Evolutionary conservation across 1,140 invertebrate species (phyloP).

Genomic region (Cepaea nemoralis): DNA sequence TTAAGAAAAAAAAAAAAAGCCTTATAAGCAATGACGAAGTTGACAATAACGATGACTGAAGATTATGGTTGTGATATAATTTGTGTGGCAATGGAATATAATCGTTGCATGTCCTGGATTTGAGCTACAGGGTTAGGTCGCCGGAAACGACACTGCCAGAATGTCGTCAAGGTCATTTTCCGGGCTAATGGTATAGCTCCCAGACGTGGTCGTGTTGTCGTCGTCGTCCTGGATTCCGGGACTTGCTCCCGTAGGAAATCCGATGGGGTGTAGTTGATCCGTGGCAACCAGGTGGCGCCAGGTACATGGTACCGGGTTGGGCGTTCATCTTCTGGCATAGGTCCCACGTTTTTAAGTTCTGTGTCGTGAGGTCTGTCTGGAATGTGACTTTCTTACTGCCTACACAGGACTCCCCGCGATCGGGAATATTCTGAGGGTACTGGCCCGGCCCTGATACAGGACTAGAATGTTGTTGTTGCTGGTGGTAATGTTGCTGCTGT

Average conservation of each 20-base stretch:
- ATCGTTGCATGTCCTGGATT: too few species aligned
- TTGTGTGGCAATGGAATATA: too few species aligned
- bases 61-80: too few species aligned
- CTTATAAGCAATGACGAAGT: too few species aligned
- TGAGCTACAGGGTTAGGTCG: too few species aligned
- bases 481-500: neutral
- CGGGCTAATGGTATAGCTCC: conserved; percentile 51
- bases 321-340: conserved; percentile 32
- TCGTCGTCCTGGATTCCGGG: conserved; percentile 47
- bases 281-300: neutral
- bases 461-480: neutral
- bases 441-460: conserved; percentile 19
- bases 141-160: conserved; percentile 15
- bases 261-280: conserved; percentile 4
- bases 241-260: neutral
- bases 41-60: too few species aligned
- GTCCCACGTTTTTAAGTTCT: conserved; percentile 45
- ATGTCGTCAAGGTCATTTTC: conserved; percentile 46
- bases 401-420: neutral
- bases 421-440: neutral
- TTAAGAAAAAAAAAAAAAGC: too few species aligned
- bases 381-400: conserved; percentile 48
- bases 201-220: conserved; percentile 54
- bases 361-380: conserved; percentile 43
- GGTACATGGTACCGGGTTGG: neutral